These are phyloP conservation scores for Mastigias papua DNA, from an alignment of 30 jellyfish, hydroid and myxozoan species.

Conservation along the genomic window DNA sequence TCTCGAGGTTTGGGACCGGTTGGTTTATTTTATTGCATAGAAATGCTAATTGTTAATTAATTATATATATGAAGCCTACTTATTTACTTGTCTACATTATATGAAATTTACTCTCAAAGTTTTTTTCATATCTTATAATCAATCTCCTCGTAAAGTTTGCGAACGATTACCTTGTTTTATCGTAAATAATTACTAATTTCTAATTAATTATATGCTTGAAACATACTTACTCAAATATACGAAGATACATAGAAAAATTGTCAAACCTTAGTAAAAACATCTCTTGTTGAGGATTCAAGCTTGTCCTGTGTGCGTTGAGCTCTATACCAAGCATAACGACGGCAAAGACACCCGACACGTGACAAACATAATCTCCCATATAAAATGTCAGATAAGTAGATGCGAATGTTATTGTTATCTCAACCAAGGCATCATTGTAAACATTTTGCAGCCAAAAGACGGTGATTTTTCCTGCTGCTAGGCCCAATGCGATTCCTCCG, in stretches of 20 bases:
- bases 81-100: too few species aligned
- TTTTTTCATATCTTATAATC: too few species aligned
- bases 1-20: too few species aligned
- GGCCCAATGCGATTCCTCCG: conserved; percentile 97
- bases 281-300: conserved; percentile 94
- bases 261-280: conserved; percentile 89
- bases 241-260: neutral
- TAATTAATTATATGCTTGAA: too few species aligned
- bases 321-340: conserved; percentile 97
- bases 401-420: conserved; percentile 84
- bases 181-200: too few species aligned
- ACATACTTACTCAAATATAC: neutral
- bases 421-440: conserved; percentile 97
- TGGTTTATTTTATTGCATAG: too few species aligned
- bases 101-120: too few species aligned
- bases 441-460: conserved; percentile 93
- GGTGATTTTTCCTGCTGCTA: conserved; percentile 88
- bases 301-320: conserved; percentile 89
- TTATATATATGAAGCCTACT: too few species aligned
- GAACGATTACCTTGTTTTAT: too few species aligned
- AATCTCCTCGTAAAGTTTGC: too few species aligned
- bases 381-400: conserved; percentile 85
- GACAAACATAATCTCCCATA: conserved; percentile 83
- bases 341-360: conserved; percentile 94
- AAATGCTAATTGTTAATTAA: too few species aligned